Base-by-base conservation (phyloP, 2,888 invertebrate genomes). In the Pristionchus fissidentatus region DNA sequence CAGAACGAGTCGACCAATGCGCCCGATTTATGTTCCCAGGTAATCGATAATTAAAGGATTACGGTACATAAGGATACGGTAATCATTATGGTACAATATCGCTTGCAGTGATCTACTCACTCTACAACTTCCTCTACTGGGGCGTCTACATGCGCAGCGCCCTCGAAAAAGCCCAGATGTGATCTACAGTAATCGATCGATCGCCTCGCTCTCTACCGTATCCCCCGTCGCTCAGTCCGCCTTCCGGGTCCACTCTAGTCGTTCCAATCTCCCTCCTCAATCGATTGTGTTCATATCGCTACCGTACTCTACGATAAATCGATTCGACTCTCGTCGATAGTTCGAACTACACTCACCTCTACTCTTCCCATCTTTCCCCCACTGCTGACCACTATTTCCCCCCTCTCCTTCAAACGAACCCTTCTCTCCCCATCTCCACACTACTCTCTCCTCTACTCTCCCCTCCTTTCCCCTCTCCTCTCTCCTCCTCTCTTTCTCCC, bases 121-220 rank as follows among this genome's bases (percentile, higher is more conserved):
- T 87, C 73, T 91, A 90, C 85, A 91, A 91, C 81, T 85, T 88
- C 55, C 82, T 89, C 55, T 91, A 91, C 85, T 91, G 91, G 91
- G 87, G 87, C 32, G 89, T 90, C 83, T 91, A 90, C 87, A 90
- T 91, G 89, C 83, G 87, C 87, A 78, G 83, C 84, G 87, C 89
- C 15, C 79, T 87, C 66, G 87, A 89, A 83, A 84, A 84, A 43
- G 87, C 86, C 43, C 85, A 85, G 60, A 84, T 86, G 85, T 86
- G 84, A 85, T 75, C 10, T 66, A n/a, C n/a, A n/a, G 3, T 35
- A 35, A 66, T 38, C 38, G 5, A 66, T 66, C 66, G 66, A 66
- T 66, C 29, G 10, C 19, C 29, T 57, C 57, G 35, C 29, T 66
- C 66, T 38, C 66, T 66, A 66, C 66, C 66, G 66, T 66, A 66